Base-by-base conservation (phyloP, 2,113 vertebrate genomes). In the Lota lota region DNA sequence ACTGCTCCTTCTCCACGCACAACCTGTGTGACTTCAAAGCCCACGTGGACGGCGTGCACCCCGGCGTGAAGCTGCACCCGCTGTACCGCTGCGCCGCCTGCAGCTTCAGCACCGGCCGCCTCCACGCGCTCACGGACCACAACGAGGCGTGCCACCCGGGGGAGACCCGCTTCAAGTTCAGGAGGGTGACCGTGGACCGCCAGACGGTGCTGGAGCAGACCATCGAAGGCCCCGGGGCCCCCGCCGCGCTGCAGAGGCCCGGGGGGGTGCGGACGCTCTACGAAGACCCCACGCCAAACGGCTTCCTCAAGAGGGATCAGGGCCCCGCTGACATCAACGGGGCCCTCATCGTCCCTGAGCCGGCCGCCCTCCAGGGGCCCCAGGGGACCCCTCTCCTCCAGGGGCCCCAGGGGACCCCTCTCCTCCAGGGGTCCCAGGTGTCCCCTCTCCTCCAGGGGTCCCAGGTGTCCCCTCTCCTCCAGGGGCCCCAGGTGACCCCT, bases 81-180 rank as follows among this genome's bases (percentile, higher is more conserved):
- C 87, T 96, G 24, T 98, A 98, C 0, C 91, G 95, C 66, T 99
- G 96, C 47, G 93, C 95, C 0, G 93, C 94, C 64, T 99, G 97
- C 85, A 95, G 95, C 83, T 98, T 98, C 87, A 95, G 93, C 81
- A 97, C 96, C 80, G 96, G 95, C 91, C 96, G 96, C 83, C 98
- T 97, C 0, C 96, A 98, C 81, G 95, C 93, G 5, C 88, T 99
- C 69, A 95, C 96, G 1, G 95, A 96, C 82, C 96, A 98, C 90
- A 97, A 99, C 72, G 83, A 94, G 72, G 93, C 89, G 69, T 91
- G 90, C 85, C 97, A 99, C 69, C 95, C 93, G 0, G 94, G 94
- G 33, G 92, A 97, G 81, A 92, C 83, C 16, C 93, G 93, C 90
- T 97, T 98, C 77, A 97, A 96, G 84, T 93, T 97, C 81, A 97